These are phyloP conservation scores for Ctenodactylus gundi DNA, from an alignment of 2,113 vertebrate genomes.

Conservation along the genomic window DNA sequence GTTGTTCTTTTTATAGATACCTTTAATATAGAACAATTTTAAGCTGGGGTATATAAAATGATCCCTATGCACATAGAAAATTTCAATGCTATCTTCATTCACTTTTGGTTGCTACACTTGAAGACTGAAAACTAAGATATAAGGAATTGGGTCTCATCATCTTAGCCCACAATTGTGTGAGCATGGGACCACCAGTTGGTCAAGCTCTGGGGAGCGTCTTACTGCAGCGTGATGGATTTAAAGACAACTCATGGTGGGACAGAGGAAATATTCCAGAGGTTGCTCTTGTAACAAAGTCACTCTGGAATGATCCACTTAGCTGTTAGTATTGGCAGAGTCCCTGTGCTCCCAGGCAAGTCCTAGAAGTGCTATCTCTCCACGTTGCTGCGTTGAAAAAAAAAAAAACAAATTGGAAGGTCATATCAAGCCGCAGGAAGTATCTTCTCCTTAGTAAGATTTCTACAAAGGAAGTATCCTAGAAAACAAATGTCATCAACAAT, in stretches of 20 bases:
- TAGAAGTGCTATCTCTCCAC: background rate
- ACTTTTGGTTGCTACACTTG: background rate
- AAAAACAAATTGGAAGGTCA: too few species aligned
- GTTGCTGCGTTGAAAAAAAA: background rate
- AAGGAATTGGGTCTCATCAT: background rate
- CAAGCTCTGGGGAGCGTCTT: background rate
- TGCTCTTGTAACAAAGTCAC: background rate
- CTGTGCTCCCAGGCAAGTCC: too few species aligned
- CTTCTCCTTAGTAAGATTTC: background rate
- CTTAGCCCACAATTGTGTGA: too few species aligned
- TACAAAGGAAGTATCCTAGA: background rate
- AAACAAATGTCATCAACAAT: background rate
- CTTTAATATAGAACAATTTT: background rate
- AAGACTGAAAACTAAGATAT: background rate
- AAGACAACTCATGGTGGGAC: background rate
- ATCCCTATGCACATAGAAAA: background rate
- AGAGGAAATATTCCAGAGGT: too few species aligned
- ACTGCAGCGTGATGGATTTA: too few species aligned
- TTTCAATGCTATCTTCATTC: background rate
- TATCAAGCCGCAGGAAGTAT: background rate
- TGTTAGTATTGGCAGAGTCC: background rate
- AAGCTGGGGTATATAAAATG: background rate
- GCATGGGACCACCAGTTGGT: too few species aligned
- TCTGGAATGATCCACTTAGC: background rate
- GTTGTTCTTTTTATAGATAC: background rate